These are phyloP conservation scores for Neogobius melanostomus DNA, from an alignment of 2,113 vertebrate genomes.

Conservation along the genomic window DNA sequence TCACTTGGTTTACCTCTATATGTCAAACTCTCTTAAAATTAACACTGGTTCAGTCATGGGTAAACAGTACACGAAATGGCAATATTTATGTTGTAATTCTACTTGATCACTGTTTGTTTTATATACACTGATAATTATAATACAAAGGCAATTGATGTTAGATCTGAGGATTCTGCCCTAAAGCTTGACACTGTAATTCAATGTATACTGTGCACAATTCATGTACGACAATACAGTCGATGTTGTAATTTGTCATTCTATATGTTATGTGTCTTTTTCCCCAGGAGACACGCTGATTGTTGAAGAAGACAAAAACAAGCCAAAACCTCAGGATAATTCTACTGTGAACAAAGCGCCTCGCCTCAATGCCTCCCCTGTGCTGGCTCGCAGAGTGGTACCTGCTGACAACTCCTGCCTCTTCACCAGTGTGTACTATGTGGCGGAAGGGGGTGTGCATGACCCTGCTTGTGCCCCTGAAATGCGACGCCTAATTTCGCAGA, in stretches of 20 bases:
- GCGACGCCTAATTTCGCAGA: constrained; percentile 91
- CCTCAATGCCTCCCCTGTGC: constrained; percentile 74
- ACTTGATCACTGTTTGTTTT: too few relatives aligned
- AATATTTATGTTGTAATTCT: too few relatives aligned
- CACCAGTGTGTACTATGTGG: constrained; percentile 93
- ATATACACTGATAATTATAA: too few relatives aligned
- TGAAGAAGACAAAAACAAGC: constrained; percentile 88
- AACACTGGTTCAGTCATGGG: too few relatives aligned
- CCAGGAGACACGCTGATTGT: constrained; percentile 96
- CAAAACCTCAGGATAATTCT: constrained; percentile 66
- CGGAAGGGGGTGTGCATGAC: constrained; percentile 91
- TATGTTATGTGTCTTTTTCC: constrained; percentile 27
- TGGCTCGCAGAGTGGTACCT: constrained; percentile 85
- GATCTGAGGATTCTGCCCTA: too few relatives aligned
- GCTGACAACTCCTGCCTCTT: constrained; percentile 98
- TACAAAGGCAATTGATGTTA: too few relatives aligned
- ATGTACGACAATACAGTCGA: too few relatives aligned
- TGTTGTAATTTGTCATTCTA: neutral
- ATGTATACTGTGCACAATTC: too few relatives aligned
- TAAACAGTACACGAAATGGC: too few relatives aligned
- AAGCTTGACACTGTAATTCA: too few relatives aligned
- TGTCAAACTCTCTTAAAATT: too few relatives aligned
- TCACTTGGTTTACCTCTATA: too few relatives aligned
- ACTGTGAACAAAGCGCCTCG: constrained; percentile 68
- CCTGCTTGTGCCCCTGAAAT: constrained; percentile 88